Evolutionary conservation across 2,888 invertebrate species (phyloP).

Genomic region (Seladonia tumulorum): DNA sequence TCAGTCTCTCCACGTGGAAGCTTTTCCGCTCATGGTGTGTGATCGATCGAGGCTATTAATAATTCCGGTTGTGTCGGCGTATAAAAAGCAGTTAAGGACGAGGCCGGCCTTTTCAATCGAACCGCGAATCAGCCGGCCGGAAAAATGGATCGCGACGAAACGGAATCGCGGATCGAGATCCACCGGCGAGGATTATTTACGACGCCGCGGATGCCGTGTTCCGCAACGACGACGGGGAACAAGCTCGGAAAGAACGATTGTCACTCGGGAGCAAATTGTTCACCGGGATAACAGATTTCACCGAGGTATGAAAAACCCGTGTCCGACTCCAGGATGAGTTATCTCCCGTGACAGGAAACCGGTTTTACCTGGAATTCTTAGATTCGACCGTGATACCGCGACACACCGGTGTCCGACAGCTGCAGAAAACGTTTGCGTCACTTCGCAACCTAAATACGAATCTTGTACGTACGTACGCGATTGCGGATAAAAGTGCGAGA

Average conservation of each 20-base stretch:
- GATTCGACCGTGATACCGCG: constrained; percentile 16
- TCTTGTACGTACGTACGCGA: not conserved
- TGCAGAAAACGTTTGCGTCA: not conserved
- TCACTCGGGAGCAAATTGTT: not conserved
- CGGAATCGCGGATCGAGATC: not conserved
- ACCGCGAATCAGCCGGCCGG: not conserved
- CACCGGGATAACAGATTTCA: constrained; percentile 1
- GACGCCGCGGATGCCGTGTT: not conserved
- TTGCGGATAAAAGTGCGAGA: not conserved
- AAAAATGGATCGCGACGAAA: not conserved
- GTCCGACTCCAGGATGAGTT: constrained; percentile 18
- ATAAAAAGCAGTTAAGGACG: constrained; percentile 3
- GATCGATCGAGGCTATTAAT: constrained; percentile 44
- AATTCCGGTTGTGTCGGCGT: not conserved
- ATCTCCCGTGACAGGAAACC: constrained; percentile 34
- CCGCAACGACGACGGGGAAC: not conserved
- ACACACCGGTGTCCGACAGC: not conserved
- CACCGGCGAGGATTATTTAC: not conserved
- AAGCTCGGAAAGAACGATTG: not conserved
- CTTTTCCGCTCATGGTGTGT: not conserved
- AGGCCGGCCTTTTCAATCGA: not conserved
- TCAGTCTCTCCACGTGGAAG: constrained; percentile 2
- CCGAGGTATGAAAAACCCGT: constrained; percentile 16
- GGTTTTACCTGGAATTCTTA: constrained; percentile 38
- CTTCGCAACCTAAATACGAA: not conserved